Conservation (phyloP, 2,797 vertebrate genomes). For the Acipenser oxyrinchus region DNA sequence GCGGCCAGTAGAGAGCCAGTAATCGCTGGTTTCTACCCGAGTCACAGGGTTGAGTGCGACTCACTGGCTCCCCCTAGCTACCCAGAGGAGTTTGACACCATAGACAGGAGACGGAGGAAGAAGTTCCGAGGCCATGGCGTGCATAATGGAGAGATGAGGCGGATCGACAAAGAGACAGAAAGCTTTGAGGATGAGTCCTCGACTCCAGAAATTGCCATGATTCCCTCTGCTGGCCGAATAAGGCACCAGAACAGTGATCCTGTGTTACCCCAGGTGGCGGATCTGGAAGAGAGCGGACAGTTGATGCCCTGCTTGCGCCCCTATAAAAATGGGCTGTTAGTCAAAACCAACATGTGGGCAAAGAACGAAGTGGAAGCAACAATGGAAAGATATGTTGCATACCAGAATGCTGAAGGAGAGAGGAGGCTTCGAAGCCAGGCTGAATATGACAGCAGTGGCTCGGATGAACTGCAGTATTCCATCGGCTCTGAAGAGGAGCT, state of each 20-base stretch:
- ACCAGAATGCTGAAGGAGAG: conserved; percentile 47
- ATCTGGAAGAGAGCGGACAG: conserved; percentile 57
- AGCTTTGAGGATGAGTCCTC: conserved; percentile 31
- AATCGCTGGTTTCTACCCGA: conserved; percentile 27
- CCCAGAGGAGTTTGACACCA: conserved; percentile 76
- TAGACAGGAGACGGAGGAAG: conserved; percentile 74
- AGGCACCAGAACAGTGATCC: conserved; percentile 51
- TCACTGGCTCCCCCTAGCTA: conserved; percentile 53
- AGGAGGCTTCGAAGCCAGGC: conserved; percentile 33
- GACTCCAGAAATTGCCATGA: conserved; percentile 44
- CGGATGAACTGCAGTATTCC: conserved; percentile 55
- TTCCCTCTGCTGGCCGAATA: conserved; percentile 50
- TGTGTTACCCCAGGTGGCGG: conserved; percentile 48
- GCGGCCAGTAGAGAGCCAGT: conserved; percentile 33
- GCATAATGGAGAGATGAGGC: conserved; percentile 39
- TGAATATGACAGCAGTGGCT: conserved; percentile 65
- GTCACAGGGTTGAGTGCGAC: conserved; percentile 38
- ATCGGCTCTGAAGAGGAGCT: conserved; percentile 58
- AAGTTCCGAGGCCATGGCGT: conserved; percentile 48
- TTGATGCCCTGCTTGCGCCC: conserved; percentile 61
- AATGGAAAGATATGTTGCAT: conserved; percentile 55
- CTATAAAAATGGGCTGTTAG: conserved; percentile 75
- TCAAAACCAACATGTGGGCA: conserved; percentile 71
- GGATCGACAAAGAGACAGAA: conserved; percentile 27
- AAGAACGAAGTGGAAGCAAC: conserved; percentile 55